These are phyloP conservation scores for Murina feae DNA, from an alignment of 2,113 vertebrate species.

Conservation along the genomic window DNA sequence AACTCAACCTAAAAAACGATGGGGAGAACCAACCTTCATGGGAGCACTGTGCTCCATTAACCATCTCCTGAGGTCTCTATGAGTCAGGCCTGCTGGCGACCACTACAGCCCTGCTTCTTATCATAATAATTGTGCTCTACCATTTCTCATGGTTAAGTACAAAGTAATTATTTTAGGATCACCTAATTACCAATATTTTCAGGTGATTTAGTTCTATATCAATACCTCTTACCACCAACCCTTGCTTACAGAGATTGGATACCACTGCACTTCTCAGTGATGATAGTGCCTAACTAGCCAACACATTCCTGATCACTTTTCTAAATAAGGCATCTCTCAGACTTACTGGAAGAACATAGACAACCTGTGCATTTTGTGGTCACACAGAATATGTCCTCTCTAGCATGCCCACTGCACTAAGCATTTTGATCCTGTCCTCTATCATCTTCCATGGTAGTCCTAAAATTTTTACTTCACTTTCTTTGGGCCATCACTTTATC, in stretches of 20 bases:
- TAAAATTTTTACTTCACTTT: neutral
- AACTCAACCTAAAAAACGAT: neutral
- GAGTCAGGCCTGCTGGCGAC: neutral
- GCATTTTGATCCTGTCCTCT: neutral
- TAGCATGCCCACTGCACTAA: neutral
- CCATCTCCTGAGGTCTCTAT: neutral
- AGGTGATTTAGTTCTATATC: neutral
- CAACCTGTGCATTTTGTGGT: neutral
- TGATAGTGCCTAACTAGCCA: neutral
- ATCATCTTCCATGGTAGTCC: neutral
- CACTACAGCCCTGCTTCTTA: neutral
- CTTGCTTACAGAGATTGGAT: neutral
- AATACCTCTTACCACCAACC: neutral
- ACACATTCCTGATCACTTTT: neutral
- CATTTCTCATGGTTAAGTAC: neutral
- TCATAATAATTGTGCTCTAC: neutral
- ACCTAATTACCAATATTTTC: neutral
- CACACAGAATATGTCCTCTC: neutral
- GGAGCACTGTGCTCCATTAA: neutral
- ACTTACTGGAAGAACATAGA: neutral
- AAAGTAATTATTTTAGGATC: neutral
- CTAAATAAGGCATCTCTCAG: neutral
- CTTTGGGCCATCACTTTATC: neutral
- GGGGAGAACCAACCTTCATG: neutral
- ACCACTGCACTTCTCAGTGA: neutral